Evolutionary conservation across 2,113 vertebrate species (phyloP).

Genomic region (Tiliqua scincoides): DNA sequence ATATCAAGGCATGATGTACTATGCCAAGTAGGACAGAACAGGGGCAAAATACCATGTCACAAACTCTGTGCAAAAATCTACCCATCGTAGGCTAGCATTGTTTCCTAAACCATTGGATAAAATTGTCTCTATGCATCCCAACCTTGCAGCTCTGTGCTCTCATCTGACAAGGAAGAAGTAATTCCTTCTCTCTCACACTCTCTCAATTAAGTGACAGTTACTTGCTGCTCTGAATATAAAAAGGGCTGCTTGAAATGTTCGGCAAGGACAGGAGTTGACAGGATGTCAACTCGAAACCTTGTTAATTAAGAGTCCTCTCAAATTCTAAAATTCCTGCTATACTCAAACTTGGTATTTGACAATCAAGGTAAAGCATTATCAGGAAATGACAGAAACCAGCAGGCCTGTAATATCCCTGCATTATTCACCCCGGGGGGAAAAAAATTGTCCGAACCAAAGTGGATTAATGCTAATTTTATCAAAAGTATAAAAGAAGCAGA

Average conservation of each 20-base stretch:
- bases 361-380: neutral
- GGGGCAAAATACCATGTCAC: neutral
- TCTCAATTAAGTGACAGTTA: neutral
- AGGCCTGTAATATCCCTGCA: neutral
- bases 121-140: neutral
- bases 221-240: neutral
- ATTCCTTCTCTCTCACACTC: neutral
- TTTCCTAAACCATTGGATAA: neutral
- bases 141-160: neutral
- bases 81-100: neutral
- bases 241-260: neutral
- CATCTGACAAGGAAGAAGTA: neutral
- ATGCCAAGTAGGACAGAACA: neutral
- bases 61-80: neutral
- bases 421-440: neutral
- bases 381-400: slow-evolving; percentile 4
- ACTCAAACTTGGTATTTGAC: slow-evolving; percentile 21
- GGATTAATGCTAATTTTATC: slow-evolving; percentile 21
- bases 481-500: slow-evolving; percentile 22
- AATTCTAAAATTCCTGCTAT: slow-evolving; percentile 14
- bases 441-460: neutral
- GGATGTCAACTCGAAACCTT: slow-evolving; percentile 11
- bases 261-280: neutral
- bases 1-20: neutral
- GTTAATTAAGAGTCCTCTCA: slow-evolving; percentile 1